phyloP scores from a whole-genome alignment of 2,888 invertebrate species.

The Caenorhabditis sp. region DNA sequence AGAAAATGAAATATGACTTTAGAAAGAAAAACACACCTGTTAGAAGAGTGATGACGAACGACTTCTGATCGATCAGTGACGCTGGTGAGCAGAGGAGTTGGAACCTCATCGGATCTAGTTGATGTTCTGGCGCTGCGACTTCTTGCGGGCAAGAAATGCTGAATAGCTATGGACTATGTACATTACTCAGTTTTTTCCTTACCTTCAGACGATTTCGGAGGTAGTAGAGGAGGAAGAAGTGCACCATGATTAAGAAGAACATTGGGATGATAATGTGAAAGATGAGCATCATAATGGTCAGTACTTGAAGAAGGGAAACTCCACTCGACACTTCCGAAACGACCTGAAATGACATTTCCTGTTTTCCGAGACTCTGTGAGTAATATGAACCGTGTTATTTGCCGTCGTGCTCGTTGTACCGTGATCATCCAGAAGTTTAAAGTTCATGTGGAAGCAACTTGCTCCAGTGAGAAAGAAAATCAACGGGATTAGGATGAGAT shows the following conservation, averaged over 20 bases:
- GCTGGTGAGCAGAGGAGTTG: slow-evolving; percentile 49
- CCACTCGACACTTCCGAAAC: slow-evolving; percentile 7
- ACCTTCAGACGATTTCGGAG: slow-evolving; percentile 60
- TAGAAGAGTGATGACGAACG: slow-evolving; percentile 52
- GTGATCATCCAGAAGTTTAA: slow-evolving; percentile 48
- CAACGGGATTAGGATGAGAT: slow-evolving; percentile 57
- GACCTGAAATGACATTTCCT: no score
- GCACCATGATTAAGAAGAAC: slow-evolving; percentile 67
- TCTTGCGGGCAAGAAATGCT: slow-evolving; percentile 51
- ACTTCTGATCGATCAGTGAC: slow-evolving; percentile 49
- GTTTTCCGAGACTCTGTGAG: no score
- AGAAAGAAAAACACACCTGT: slow-evolving; percentile 36
- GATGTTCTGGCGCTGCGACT: slow-evolving; percentile 42
- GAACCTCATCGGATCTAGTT: slow-evolving; percentile 49
- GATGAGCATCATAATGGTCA: slow-evolving; percentile 47
- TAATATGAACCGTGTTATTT: slow-evolving; percentile 40
- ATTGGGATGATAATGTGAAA: slow-evolving; percentile 69
- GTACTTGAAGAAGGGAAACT: slow-evolving; percentile 37
- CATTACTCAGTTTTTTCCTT: background rate
- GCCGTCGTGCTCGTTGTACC: background rate
- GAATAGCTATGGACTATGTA: background rate
- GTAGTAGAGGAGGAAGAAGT: slow-evolving; percentile 70
- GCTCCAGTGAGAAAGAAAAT: slow-evolving; percentile 64
- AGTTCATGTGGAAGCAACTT: slow-evolving; percentile 70
- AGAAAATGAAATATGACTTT: slow-evolving; percentile 5